Evolutionary conservation across 2,888 invertebrate genomes (phyloP).

Genomic region (Eupithecia dodoneata): DNA sequence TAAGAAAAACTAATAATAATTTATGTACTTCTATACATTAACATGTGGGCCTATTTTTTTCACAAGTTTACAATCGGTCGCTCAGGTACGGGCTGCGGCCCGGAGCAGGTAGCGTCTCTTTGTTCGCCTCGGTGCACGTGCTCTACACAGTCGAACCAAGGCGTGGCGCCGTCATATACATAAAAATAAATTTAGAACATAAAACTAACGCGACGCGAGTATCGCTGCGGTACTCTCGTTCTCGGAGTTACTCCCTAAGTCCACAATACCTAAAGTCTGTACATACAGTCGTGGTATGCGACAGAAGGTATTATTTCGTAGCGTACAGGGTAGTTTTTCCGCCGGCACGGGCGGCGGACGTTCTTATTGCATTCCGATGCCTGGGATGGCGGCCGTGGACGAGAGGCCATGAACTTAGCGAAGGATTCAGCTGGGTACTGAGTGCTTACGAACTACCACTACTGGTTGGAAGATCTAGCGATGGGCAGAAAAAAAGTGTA

Average conservation of each 20-base stretch:
- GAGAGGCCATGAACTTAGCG: conserved; percentile 28
- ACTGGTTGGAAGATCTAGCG: not conserved
- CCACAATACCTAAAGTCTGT: not conserved
- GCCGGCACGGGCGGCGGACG: conserved; percentile 31
- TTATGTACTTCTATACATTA: no score
- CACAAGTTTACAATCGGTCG: no score
- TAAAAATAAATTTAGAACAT: no score
- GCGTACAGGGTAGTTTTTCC: conserved; percentile 35
- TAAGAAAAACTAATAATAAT: no score
- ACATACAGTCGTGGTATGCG: conserved; percentile 6
- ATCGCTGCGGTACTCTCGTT: not conserved
- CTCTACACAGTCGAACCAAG: no score
- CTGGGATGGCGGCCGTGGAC: conserved; percentile 28
- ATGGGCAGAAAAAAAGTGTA: not conserved
- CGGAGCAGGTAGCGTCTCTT: no score
- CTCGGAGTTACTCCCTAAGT: not conserved
- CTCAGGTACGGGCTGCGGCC: no score
- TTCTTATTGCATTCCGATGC: conserved; percentile 45
- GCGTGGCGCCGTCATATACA: no score
- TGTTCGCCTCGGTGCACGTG: no score
- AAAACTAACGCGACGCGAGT: not conserved
- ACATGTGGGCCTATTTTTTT: no score
- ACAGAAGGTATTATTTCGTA: not conserved
- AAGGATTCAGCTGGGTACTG: not conserved
- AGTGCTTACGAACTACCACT: not conserved